Evolutionary conservation across 2,113 vertebrate genomes (phyloP).

Genomic region (Chaetura pelagica): DNA sequence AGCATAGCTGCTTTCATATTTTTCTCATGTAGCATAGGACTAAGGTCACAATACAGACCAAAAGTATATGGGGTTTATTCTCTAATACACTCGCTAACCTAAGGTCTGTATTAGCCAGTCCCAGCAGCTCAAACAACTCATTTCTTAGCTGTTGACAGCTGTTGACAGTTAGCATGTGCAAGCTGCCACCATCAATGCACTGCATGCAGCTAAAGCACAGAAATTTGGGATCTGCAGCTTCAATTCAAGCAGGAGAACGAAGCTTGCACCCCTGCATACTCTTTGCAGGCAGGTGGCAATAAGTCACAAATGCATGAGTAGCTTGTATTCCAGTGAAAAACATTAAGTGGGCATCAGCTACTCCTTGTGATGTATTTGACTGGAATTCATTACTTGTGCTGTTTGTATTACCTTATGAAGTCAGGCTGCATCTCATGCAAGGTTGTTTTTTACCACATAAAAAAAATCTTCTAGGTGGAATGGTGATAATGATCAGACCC

Average conservation of each 20-base stretch:
- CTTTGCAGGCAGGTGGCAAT: neutral
- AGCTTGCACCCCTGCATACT: neutral
- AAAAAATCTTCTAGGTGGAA: neutral
- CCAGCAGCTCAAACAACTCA: neutral
- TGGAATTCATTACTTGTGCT: neutral
- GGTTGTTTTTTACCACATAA: neutral
- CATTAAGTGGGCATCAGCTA: neutral
- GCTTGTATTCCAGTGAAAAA: neutral
- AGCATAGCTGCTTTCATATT: neutral
- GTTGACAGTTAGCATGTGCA: neutral
- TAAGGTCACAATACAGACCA: neutral
- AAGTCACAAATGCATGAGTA: neutral
- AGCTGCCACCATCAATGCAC: neutral
- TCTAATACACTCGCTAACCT: neutral
- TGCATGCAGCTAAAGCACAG: neutral
- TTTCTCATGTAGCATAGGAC: neutral
- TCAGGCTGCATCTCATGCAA: neutral
- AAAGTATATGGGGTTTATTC: neutral
- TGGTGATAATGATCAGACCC: neutral
- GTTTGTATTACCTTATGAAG: neutral
- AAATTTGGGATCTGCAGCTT: neutral
- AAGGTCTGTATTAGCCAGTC: neutral
- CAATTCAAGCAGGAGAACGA: neutral
- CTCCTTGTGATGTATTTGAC: neutral
- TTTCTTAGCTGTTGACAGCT: neutral